Base-by-base conservation (phyloP, 2,797 vertebrate genomes). In the Anguilla marmorata region DNA sequence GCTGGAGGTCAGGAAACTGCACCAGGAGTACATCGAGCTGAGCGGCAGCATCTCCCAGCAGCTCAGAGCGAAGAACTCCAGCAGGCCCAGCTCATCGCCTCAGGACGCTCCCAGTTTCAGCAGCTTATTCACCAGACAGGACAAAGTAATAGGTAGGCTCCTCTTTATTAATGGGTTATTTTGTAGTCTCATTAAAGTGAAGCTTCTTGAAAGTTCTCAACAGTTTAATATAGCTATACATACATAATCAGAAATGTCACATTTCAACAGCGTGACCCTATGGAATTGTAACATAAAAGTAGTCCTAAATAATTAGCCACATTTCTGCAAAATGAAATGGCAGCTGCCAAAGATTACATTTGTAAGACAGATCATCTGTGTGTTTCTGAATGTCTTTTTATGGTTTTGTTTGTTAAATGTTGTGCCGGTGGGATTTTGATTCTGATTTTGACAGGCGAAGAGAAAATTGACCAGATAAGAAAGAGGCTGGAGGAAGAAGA, bases 1-100 rank as follows among this genome's bases (percentile, higher is more conserved):
- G 86, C 90, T 93, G 90, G 94, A 95, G 90, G 90, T 94, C 7
- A 41, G 50, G 52, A 91, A 89, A 54, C 92, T 94, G 48, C 92
- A 91, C 80, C 89, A 88, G 58, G 90, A 95, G 60, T 94, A 92
- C 82, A 82, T 92, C 85, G 89, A 84, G 74, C 90, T 94, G 83
- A 88, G 48, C 74, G 83, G 89, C 52, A 91, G 58, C n/a, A 58
- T 90, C 80, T 87, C 60, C 50, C 14, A 76, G 63, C 89, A 91
- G 27, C 88, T 90, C 11, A 88, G 88, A 27, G 87, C 24, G 24
- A 88, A 80, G 16, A 88, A 16, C 54, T 82, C 50, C 19, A 33
- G 56, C 45, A n/a, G 19, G 2, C 1, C 74, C 30, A n/a, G 27
- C 5, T 9, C 37, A 14, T 50, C 83, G 30, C 86, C 76, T 50